A percentile compares a stretch with the other conserved stretches of the same genome.
These are phyloP conservation scores for Tenualosa thibaudeaui DNA, from an alignment of 2,797 vertebrate genomes.

Conservation along the genomic window DNA sequence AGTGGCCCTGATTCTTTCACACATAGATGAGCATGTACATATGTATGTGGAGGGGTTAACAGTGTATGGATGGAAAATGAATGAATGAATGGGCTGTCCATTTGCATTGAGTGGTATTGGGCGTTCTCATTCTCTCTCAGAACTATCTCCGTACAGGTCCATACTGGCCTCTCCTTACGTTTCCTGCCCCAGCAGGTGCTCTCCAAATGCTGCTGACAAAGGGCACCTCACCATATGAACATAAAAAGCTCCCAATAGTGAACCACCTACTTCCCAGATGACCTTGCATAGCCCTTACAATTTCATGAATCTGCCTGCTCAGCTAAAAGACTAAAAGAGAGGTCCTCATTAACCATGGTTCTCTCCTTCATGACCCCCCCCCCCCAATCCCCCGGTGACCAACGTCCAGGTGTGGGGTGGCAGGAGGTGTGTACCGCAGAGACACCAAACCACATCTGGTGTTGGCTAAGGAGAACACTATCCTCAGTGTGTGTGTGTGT, in stretches of 20 bases:
- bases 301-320: slow-evolving; percentile 8
- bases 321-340: neutral
- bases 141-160: neutral
- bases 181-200: neutral
- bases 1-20: no score
- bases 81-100: neutral
- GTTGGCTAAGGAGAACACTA: neutral
- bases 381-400: neutral
- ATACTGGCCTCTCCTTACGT: neutral
- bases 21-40: no score
- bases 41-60: neutral
- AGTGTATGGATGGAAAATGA: no score
- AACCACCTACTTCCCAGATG: neutral
- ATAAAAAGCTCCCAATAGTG: neutral
- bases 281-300: neutral
- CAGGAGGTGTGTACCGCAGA: neutral
- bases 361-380: no score
- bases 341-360: neutral
- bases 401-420: neutral
- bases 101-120: neutral
- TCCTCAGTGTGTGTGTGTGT: neutral
- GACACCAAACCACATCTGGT: neutral
- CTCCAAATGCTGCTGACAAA: neutral
- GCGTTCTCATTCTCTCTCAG: neutral
- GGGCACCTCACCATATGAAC: neutral